Percentiles rank a stretch among this genome's conserved stretches.
Conservation (phyloP, 2,797 vertebrate genomes). For the Naso thynnoides region DNA sequence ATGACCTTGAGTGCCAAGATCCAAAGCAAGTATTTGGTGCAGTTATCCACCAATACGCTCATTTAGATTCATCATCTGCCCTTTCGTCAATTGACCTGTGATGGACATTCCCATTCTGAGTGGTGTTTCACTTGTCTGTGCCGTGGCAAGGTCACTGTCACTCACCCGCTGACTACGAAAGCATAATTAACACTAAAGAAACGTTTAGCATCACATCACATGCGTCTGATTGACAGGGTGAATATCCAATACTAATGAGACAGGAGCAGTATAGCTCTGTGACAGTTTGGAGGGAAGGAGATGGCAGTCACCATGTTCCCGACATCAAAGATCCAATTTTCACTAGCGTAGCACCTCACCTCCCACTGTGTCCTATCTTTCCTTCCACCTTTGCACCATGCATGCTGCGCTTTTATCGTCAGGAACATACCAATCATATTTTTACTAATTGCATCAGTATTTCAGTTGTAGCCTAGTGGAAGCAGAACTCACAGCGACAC, state of each 20-base stretch:
- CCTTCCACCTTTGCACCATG: constrained; percentile 3
- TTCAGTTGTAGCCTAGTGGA: not conserved
- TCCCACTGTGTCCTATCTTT: not conserved
- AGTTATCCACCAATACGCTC: constrained; percentile 56
- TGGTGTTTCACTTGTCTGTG: constrained; percentile 53
- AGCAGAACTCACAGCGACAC: no score
- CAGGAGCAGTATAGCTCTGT: constrained; percentile 27
- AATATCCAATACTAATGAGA: constrained; percentile 74
- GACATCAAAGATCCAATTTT: constrained; percentile 45
- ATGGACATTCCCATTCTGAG: constrained; percentile 67
- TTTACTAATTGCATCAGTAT: not conserved
- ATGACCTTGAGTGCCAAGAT: constrained; percentile 25
- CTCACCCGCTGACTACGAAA: constrained; percentile 55
- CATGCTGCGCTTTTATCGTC: not conserved
- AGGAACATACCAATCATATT: not conserved
- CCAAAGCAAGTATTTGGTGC: constrained; percentile 27
- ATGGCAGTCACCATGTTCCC: constrained; percentile 30
- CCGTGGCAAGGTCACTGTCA: constrained; percentile 71
- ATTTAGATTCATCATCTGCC: constrained; percentile 56
- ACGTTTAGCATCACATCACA: constrained; percentile 55
- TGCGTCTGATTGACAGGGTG: constrained; percentile 66
- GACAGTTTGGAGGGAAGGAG: constrained; percentile 21
- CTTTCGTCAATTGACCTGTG: constrained; percentile 61
- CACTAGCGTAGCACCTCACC: constrained; percentile 3
- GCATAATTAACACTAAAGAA: constrained; percentile 65